Percentiles rank a stretch among this genome's conserved stretches.
Conservation (phyloP, 2,888 invertebrate genomes). For the Adela reaumurella region DNA sequence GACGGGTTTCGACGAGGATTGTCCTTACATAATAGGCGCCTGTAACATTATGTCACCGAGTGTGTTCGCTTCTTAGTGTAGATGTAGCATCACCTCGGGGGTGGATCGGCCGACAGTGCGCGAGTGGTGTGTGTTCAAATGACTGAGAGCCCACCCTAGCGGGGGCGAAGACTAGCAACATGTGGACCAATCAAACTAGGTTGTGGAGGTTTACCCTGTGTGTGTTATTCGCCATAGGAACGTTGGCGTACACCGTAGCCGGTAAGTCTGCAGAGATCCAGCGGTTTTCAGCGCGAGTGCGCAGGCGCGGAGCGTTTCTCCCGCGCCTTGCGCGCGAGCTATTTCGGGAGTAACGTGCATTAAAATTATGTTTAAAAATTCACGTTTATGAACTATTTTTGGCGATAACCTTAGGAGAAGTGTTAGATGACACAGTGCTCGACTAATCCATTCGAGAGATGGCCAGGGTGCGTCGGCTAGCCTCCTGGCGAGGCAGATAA, state of each 20-base stretch:
- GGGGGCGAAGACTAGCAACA: conserved; percentile 41
- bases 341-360: conserved; percentile 54
- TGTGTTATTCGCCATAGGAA: conserved; percentile 40
- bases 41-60: not conserved
- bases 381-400: conserved; percentile 50
- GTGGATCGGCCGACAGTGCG: conserved; percentile 47
- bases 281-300: conserved; percentile 7
- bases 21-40: not conserved
- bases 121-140: conserved; percentile 54
- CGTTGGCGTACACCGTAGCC: conserved; percentile 35
- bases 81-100: conserved; percentile 25
- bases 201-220: conserved; percentile 52
- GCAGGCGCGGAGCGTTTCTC: conserved; percentile 20
- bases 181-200: conserved; percentile 51
- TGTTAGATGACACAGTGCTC: conserved; percentile 36
- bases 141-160: conserved; percentile 43
- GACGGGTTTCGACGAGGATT: no score
- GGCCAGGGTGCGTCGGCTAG: conserved; percentile 5
- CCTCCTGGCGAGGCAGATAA: not conserved
- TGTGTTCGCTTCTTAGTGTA: conserved; percentile 29
- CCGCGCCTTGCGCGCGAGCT: conserved; percentile 44
- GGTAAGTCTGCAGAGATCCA: conserved; percentile 30
- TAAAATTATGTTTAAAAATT: conserved; percentile 59
- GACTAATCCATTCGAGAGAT: conserved; percentile 26
- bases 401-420: conserved; percentile 45